These are phyloP conservation scores for Zapornia atra DNA, from an alignment of 2,113 vertebrate genomes.

Conservation along the genomic window DNA sequence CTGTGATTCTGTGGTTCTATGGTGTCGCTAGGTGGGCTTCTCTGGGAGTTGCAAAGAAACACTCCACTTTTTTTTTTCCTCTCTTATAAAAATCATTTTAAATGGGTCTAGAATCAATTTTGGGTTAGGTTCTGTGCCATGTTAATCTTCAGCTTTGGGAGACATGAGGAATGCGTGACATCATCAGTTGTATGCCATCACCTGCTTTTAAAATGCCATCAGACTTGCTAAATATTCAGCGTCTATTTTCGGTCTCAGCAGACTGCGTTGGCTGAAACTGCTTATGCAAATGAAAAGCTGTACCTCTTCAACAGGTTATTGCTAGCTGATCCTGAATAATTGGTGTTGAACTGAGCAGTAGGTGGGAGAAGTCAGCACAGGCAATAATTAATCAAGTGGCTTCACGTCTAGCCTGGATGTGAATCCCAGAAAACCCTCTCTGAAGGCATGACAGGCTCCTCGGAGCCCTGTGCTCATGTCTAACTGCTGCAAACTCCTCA, in stretches of 20 bases:
- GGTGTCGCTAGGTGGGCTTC: not conserved
- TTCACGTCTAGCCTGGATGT: not conserved
- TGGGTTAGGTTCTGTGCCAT: not conserved
- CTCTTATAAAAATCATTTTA: too few species aligned
- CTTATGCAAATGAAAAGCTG: constrained; percentile 55
- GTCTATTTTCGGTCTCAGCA: constrained; percentile 52
- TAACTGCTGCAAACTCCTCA: not conserved
- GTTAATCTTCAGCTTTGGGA: not conserved
- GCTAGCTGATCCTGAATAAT: constrained; percentile 36
- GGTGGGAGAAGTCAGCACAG: constrained; percentile 56
- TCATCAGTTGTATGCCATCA: constrained; percentile 27
- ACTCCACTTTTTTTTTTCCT: not conserved
- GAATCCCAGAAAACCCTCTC: not conserved
- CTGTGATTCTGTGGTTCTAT: too few species aligned
- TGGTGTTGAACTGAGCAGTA: constrained; percentile 33
- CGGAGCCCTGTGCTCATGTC: not conserved
- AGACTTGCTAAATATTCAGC: constrained; percentile 60
- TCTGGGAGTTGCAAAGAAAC: not conserved
- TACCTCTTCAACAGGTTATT: constrained; percentile 48
- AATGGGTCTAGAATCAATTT: not conserved
- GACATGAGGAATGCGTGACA: not conserved
- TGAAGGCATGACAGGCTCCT: not conserved
- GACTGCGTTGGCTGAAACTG: constrained; percentile 57
- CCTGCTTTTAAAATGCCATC: constrained; percentile 35
- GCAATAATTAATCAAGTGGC: constrained; percentile 48